Evolutionary conservation across 2,113 vertebrate genomes (phyloP).

Genomic region (Passer montanus): DNA sequence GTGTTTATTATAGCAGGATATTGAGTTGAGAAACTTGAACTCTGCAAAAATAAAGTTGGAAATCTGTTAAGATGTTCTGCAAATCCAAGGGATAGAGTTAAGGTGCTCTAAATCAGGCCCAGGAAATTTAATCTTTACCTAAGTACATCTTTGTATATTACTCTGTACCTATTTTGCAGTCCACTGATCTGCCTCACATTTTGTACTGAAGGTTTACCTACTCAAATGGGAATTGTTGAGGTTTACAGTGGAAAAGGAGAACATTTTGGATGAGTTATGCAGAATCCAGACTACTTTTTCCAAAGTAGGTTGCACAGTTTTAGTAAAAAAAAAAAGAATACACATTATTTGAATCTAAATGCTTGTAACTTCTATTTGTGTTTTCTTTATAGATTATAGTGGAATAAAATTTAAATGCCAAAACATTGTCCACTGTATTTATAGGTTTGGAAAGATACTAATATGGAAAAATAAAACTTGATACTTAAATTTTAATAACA

Average conservation of each 20-base stretch:
- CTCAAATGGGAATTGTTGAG: background rate
- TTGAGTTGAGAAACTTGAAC: background rate
- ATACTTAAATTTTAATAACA: background rate
- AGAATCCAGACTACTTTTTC: background rate
- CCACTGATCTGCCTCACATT: background rate
- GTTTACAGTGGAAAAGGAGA: background rate
- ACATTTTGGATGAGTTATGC: background rate
- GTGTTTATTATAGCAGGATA: background rate
- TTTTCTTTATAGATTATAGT: background rate
- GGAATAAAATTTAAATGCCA: background rate
- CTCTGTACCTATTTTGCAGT: background rate
- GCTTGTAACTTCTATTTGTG: fast-evolving
- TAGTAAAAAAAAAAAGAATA: background rate
- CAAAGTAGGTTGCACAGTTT: background rate
- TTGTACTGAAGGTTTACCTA: background rate
- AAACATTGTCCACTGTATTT: background rate
- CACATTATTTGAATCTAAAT: background rate
- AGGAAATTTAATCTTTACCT: background rate
- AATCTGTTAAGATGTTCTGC: background rate
- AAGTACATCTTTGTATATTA: background rate
- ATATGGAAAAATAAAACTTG: background rate
- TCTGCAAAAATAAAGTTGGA: background rate
- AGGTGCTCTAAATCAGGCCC: background rate
- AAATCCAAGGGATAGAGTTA: background rate
- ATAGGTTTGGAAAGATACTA: background rate